phyloP scores from a whole-genome alignment of 2,113 vertebrate genomes.

The Daphoenositta chrysoptera region DNA sequence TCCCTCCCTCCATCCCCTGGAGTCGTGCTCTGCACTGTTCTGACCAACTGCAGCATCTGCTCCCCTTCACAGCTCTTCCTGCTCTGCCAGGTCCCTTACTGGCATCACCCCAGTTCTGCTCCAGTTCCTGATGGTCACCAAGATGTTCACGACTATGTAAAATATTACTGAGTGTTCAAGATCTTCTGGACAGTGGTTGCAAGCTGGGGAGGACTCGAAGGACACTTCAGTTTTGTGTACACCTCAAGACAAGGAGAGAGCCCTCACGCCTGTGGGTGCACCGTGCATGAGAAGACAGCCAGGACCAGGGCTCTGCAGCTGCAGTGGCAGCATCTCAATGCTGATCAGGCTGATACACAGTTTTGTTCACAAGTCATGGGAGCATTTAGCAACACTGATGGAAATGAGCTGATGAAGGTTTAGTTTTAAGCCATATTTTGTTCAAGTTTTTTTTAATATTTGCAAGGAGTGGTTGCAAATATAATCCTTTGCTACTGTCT shows the following conservation, averaged over 20 bases:
- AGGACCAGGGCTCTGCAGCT: background rate
- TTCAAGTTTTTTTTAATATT: background rate
- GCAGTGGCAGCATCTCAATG: background rate
- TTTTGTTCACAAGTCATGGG: background rate
- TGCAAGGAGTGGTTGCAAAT: background rate
- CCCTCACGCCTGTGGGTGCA: too few species aligned
- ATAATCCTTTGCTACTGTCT: background rate
- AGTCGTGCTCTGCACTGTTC: background rate
- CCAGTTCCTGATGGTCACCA: background rate
- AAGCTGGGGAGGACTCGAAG: background rate
- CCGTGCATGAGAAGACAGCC: background rate
- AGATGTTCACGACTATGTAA: background rate
- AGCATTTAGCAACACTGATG: background rate
- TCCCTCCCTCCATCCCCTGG: background rate
- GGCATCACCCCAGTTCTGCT: background rate
- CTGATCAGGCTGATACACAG: background rate
- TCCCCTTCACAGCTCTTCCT: background rate
- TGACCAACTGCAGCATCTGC: background rate
- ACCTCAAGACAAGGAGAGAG: background rate
- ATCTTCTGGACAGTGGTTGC: background rate
- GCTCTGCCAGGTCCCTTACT: background rate
- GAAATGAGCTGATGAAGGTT: background rate
- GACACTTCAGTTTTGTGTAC: background rate
- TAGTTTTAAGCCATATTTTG: background rate
- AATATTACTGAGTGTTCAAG: background rate